Evolutionary conservation across 2,797 vertebrate species (phyloP), one percentile per base, ranked within the genome.

Genomic region (Potorous gilbertii): DNA sequence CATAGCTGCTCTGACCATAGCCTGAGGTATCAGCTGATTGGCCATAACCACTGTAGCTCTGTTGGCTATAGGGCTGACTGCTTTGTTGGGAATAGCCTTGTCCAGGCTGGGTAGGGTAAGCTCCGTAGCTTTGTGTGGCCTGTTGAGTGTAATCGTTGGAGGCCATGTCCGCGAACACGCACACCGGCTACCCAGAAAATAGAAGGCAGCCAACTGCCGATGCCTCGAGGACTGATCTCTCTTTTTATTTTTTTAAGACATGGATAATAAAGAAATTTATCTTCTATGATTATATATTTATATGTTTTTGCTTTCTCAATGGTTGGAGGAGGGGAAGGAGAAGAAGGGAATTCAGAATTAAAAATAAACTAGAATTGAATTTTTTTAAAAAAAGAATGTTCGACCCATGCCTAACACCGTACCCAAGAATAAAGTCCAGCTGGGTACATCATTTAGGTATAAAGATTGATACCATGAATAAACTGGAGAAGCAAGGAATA

Each of bases 71-170:
- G 81, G 98, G 98, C 93, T 99, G 99, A 34, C 90, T 98, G 54
- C 99, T 96, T 54, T 99, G 98, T 97, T 99, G 99, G 62, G 98
- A 98, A 54, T 99, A 99, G 94, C 99, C 98, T 96, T 99, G 99
- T 40, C 98, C 98, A 3, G 55, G 14, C 13, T 55, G 14, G 55
- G 12, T 55, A 55, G 14, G 14, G 55, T 13, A 4, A 55, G 55
- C 55, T 16, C 55, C 55, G 18, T 16, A 55, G 14, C 55, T 55
- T 55, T 55, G 55, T 55, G 55, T 16, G 1, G 14, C 55, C 55
- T 55, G 55, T 16, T 55, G 55, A 55, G 55, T 16, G 14, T 55
- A 55, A 14, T 18, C 3, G 14, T 55, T 55, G 55, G 55, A 55
- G 55, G 55, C 14, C 1, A 16, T 55, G 14, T 55, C 55, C 3